phyloP scores from a whole-genome alignment of 1,140 invertebrate species.

The Danaus melanippus region DNA sequence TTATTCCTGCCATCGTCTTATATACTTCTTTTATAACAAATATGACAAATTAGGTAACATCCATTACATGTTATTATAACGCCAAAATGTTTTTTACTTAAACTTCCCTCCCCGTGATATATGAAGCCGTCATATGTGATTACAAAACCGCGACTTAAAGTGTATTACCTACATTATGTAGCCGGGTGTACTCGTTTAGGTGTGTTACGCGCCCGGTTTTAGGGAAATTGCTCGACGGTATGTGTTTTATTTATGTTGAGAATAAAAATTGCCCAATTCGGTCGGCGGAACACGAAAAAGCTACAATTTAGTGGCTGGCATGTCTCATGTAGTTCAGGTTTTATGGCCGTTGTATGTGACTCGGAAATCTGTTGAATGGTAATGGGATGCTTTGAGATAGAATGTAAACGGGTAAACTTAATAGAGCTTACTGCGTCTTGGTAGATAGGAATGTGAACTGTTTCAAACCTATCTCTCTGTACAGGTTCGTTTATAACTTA shows the following conservation, averaged over 20 bases:
- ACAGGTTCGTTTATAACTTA: too few species aligned
- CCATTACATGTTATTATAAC: too few species aligned
- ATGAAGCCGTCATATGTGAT: too few species aligned
- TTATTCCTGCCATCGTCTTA: too few species aligned
- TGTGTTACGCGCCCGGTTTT: constrained; percentile 39
- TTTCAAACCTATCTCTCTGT: too few species aligned
- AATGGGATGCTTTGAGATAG: constrained; percentile 15
- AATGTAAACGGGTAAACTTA: not conserved
- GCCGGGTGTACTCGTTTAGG: constrained; percentile 19
- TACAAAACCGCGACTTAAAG: too few species aligned
- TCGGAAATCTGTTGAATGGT: constrained; percentile 31
- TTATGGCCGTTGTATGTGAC: constrained; percentile 31
- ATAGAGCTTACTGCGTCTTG: too few species aligned
- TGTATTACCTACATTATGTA: constrained; percentile 18
- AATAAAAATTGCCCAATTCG: constrained; percentile 49
- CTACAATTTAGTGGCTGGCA: constrained; percentile 39
- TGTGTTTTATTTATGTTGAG: constrained; percentile 35
- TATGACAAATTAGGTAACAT: too few species aligned
- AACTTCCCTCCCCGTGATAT: too few species aligned
- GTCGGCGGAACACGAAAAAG: constrained; percentile 29
- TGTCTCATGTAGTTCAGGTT: constrained; percentile 27
- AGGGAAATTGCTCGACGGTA: constrained; percentile 52
- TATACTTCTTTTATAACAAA: too few species aligned
- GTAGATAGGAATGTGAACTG: too few species aligned
- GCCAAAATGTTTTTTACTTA: too few species aligned